phyloP scores from a whole-genome alignment of 2,113 vertebrate species.

The Stigmatopora nigra region DNA sequence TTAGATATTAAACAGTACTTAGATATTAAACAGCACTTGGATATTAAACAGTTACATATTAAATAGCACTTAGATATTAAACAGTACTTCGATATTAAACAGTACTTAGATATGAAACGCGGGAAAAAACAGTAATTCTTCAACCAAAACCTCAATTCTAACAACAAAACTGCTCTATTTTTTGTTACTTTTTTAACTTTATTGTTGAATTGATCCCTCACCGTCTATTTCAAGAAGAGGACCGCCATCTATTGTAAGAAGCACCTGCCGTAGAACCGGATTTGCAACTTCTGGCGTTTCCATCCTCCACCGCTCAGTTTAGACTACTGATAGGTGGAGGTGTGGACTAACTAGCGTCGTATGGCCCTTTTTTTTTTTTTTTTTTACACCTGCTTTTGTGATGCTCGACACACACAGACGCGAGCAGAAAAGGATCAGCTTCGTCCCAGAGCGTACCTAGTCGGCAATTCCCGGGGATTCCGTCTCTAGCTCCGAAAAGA shows the following conservation, averaged over 20 bases:
- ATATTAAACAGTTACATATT: too few relatives aligned
- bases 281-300: slow-evolving; percentile 36
- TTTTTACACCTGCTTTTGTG: too few relatives aligned
- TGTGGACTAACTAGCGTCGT: neutral
- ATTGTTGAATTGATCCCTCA: too few relatives aligned
- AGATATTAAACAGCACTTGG: too few relatives aligned
- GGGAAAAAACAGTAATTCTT: too few relatives aligned
- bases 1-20: too few relatives aligned
- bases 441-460: slow-evolving; percentile 13
- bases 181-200: too few relatives aligned
- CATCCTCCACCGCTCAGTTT: neutral
- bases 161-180: too few relatives aligned
- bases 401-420: neutral
- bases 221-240: slow-evolving; percentile 7
- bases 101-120: too few relatives aligned
- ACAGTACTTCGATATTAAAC: too few relatives aligned
- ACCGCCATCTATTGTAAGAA: slow-evolving; percentile 36
- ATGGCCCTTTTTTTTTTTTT: neutral
- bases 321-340: neutral
- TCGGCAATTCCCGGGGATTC: neutral
- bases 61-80: too few relatives aligned
- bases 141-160: too few relatives aligned
- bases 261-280: slow-evolving; percentile 51
- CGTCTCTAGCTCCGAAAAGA: slow-evolving; percentile 16
- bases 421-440: neutral